These are phyloP conservation scores for Abscondita cerata DNA, from an alignment of 2,888 invertebrate species.

Conservation along the genomic window DNA sequence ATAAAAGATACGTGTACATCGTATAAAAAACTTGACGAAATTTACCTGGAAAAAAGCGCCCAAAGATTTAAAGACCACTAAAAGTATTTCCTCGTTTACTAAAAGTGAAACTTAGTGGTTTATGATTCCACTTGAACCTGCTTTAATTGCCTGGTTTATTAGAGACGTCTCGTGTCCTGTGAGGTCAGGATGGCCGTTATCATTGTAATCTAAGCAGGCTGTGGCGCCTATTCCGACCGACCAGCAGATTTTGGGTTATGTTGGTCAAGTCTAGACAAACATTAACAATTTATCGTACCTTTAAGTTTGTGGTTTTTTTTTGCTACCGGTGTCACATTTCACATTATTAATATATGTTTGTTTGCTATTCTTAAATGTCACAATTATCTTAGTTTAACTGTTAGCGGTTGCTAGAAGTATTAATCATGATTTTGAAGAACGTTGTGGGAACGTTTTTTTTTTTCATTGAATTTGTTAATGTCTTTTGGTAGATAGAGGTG, in stretches of 20 bases:
- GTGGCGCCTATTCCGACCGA: constrained; percentile 44
- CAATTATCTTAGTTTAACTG: no score
- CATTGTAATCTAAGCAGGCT: constrained; percentile 39
- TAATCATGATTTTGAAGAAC: no score
- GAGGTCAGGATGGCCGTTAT: constrained; percentile 34
- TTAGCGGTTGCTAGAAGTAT: no score
- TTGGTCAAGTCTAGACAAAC: constrained; percentile 45
- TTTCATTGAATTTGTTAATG: no score
- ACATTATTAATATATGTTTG: background rate
- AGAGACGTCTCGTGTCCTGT: constrained; percentile 31
- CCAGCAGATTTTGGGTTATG: constrained; percentile 43
- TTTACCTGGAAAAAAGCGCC: constrained; percentile 3
- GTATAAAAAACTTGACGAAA: constrained; percentile 1
- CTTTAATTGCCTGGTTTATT: constrained; percentile 35
- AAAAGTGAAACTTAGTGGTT: constrained; percentile 34
- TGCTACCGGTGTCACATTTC: constrained; percentile 16
- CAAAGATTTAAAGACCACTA: constrained; percentile 21
- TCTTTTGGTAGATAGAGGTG: no score
- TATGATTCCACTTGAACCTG: constrained; percentile 35
- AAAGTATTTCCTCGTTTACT: constrained; percentile 27
- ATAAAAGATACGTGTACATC: background rate
- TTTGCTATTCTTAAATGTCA: no score
- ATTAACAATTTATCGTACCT: constrained; percentile 18
- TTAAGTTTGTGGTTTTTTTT: background rate
- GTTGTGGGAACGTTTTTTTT: no score